Evolutionary conservation across 2,888 invertebrate genomes (phyloP).

Genomic region (Halictus ligatus): DNA sequence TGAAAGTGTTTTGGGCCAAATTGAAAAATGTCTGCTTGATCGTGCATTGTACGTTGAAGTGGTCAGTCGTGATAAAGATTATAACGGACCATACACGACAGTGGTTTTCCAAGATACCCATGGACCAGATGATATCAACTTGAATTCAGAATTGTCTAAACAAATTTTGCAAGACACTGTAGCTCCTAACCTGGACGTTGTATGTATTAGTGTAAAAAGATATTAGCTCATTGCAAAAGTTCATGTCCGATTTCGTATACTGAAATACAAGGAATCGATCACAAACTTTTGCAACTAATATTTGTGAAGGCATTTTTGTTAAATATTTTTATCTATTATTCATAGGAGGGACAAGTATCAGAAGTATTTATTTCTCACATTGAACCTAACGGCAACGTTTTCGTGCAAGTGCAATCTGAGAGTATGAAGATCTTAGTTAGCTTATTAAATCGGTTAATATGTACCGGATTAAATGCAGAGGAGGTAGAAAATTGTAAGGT

Average conservation of each 20-base stretch:
- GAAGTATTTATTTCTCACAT: slow-evolving; percentile 83
- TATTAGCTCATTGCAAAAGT: neutral
- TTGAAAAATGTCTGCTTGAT: slow-evolving; percentile 85
- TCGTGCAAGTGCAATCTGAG: slow-evolving; percentile 82
- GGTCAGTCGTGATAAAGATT: slow-evolving; percentile 79
- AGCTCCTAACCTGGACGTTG: slow-evolving; percentile 80
- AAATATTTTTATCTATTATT: slow-evolving; percentile 17
- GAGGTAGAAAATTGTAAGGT: slow-evolving; percentile 57
- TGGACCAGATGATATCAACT: slow-evolving; percentile 87
- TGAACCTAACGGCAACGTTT: slow-evolving; percentile 83
- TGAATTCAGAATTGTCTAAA: slow-evolving; percentile 87
- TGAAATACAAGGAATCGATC: too few species aligned
- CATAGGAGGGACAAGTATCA: slow-evolving; percentile 56
- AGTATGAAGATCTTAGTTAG: slow-evolving; percentile 77
- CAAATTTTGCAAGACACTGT: slow-evolving; percentile 84
- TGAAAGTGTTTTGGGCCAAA: slow-evolving; percentile 79
- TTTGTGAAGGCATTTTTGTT: neutral
- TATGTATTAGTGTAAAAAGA: slow-evolving; percentile 9
- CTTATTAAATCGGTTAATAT: slow-evolving; percentile 75
- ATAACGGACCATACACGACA: slow-evolving; percentile 85
- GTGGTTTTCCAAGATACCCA: slow-evolving; percentile 89
- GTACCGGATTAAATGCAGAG: slow-evolving; percentile 54
- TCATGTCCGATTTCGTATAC: too few species aligned
- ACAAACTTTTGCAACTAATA: neutral
- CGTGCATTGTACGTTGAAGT: slow-evolving; percentile 87